These are phyloP conservation scores for Trogon melanurus DNA, from an alignment of 2,113 vertebrate species.

Conservation along the genomic window DNA sequence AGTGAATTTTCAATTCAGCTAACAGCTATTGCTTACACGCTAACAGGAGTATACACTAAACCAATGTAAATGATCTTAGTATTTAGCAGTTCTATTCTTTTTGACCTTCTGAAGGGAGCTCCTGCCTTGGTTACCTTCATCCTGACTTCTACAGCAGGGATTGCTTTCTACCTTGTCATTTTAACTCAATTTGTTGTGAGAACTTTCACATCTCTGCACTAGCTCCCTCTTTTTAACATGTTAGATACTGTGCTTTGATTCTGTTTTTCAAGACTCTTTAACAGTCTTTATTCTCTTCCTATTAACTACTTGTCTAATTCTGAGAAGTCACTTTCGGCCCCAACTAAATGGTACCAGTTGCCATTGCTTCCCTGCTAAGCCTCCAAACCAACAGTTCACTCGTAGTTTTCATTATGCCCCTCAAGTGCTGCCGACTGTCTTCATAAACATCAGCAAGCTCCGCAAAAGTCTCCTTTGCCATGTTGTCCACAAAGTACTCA, in stretches of 20 bases:
- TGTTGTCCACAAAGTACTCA: accelerated
- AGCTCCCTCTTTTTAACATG: accelerated
- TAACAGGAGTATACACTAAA: neutral
- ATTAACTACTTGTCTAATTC: neutral
- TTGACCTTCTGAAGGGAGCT: accelerated
- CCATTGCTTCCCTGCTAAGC: neutral
- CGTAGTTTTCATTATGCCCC: neutral
- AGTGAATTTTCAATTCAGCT: neutral
- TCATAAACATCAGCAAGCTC: neutral
- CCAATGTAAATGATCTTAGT: neutral
- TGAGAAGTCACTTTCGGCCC: neutral
- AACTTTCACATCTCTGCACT: neutral
- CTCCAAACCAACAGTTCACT: neutral
- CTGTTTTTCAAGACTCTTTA: neutral
- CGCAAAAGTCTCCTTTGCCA: neutral
- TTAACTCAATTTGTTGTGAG: neutral
- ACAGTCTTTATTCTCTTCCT: neutral
- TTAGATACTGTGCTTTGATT: neutral
- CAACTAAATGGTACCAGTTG: neutral
- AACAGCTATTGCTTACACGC: neutral
- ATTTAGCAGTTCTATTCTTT: neutral
- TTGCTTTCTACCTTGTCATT: neutral
- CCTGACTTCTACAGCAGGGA: neutral
- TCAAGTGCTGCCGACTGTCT: neutral
- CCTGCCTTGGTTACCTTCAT: neutral